Conservation (phyloP, 2,113 vertebrate species). For the Melanocharis versteri region DNA sequence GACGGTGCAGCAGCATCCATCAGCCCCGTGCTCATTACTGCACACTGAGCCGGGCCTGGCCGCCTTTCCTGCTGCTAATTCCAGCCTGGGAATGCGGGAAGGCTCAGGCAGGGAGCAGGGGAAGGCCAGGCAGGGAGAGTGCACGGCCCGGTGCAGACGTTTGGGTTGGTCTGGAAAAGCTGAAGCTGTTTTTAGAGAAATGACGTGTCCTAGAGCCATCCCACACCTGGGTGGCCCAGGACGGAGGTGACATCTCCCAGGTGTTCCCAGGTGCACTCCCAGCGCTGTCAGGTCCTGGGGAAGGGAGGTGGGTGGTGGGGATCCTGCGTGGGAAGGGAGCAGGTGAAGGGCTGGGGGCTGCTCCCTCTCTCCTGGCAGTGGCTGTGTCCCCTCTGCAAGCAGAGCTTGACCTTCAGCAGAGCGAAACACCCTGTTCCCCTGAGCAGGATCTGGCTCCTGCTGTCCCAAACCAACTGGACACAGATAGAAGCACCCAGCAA, state of each 20-base stretch:
- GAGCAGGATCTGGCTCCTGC: background rate
- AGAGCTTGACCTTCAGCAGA: background rate
- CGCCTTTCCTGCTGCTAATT: background rate
- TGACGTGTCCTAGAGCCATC: background rate
- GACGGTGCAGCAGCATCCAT: background rate
- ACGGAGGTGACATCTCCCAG: background rate
- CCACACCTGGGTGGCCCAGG: fast-evolving
- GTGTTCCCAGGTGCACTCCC: background rate
- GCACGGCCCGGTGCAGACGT: background rate
- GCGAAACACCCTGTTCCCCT: fast-evolving
- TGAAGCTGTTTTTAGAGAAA: background rate
- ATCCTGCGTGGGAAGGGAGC: background rate
- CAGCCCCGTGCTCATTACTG: background rate
- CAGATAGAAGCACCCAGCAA: background rate
- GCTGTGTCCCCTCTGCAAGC: background rate
- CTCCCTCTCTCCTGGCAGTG: background rate
- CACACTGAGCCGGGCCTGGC: background rate
- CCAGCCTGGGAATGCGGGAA: background rate
- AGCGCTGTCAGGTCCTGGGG: fast-evolving
- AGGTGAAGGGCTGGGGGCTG: background rate
- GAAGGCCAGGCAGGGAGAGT: background rate
- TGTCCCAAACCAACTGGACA: background rate
- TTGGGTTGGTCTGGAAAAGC: background rate
- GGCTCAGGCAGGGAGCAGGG: background rate
- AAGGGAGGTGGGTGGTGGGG: background rate